phyloP scores from a whole-genome alignment of 2,113 vertebrate genomes.

The Rhineura floridana region DNA sequence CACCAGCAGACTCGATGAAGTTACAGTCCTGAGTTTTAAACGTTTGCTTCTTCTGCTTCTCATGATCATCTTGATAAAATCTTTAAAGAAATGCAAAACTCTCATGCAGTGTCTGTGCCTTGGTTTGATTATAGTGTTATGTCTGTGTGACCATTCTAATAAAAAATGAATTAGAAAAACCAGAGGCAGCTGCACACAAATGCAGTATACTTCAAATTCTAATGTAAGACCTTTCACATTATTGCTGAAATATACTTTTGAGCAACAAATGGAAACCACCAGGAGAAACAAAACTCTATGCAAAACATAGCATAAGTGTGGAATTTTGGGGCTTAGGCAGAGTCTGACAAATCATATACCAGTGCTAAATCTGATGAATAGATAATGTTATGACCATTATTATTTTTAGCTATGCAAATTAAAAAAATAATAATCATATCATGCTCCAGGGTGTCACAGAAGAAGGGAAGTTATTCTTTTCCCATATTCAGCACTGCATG shows the following conservation, averaged over 20 bases:
- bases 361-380: constrained; percentile 6
- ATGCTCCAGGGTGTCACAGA: neutral
- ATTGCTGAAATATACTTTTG: neutral
- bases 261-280: neutral
- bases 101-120: neutral
- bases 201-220: neutral
- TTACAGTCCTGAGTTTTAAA: neutral
- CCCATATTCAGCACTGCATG: neutral
- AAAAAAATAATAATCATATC: neutral
- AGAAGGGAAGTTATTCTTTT: constrained; percentile 26
- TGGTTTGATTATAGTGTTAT: neutral
- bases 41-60: neutral
- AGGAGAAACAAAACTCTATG: fast-evolving
- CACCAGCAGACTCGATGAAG: neutral
- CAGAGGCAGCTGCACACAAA: neutral
- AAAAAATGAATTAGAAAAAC: neutral
- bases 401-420: neutral
- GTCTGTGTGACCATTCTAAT: neutral
- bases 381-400: constrained; percentile 6
- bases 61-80: neutral
- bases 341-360: neutral
- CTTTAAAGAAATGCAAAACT: neutral
- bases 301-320: neutral
- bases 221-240: neutral
- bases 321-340: neutral